Conservation (phyloP, 1,140 invertebrate genomes). For the Cotesia chilonis region DNA sequence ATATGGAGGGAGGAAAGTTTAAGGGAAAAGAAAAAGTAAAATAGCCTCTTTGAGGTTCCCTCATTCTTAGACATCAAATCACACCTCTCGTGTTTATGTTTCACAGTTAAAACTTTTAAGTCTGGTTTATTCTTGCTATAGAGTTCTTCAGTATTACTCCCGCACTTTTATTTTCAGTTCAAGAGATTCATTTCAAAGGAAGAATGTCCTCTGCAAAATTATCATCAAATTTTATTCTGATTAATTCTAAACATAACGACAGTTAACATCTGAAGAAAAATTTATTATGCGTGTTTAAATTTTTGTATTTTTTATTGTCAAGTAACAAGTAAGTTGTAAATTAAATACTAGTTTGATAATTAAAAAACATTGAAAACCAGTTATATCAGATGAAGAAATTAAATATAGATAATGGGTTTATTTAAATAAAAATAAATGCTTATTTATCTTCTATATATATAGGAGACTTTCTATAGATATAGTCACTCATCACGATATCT, state of each 20-base stretch:
- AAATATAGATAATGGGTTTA: no score
- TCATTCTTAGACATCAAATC: conserved; percentile 53
- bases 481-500: no score
- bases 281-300: no score
- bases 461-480: no score
- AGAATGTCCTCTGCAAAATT: conserved; percentile 1
- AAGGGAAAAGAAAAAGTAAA: conserved; percentile 6
- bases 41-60: conserved; percentile 20
- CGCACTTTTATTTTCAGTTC: conserved; percentile 31
- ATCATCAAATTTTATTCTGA: conserved; percentile 19
- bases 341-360: no score
- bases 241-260: background rate
- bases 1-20: conserved; percentile 6
- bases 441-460: background rate
- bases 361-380: no score
- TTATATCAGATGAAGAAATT: no score
- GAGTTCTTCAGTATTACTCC: conserved; percentile 10
- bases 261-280: no score
- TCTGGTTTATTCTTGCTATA: conserved; percentile 34
- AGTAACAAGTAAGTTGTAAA: no score
- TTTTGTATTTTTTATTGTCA: no score
- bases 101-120: conserved; percentile 48
- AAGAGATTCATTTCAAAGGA: conserved; percentile 13
- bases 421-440: no score
- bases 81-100: conserved; percentile 61